Evolutionary conservation across 2,113 vertebrate species (phyloP).

Genomic region (Solea solea): DNA sequence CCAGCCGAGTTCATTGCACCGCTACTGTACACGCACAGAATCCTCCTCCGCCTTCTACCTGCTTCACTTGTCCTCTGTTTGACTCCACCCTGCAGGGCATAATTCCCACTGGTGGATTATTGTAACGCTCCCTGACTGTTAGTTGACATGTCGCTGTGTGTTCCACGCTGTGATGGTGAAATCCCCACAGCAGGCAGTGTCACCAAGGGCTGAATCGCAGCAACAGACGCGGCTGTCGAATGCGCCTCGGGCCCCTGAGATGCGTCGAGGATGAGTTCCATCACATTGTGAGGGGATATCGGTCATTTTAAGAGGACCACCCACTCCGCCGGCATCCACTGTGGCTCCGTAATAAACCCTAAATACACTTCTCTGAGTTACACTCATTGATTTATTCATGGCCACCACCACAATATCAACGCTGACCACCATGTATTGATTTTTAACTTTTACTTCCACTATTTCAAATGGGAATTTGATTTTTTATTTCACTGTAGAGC

Average conservation of each 20-base stretch:
- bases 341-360: too few relatives aligned
- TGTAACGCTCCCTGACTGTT: constrained; percentile 43
- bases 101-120: constrained; percentile 47
- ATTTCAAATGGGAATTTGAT: neutral
- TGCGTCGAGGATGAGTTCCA: too few relatives aligned
- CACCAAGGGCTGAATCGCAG: constrained; percentile 10
- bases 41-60: constrained; percentile 12
- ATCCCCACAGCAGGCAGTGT: constrained; percentile 15
- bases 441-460: neutral
- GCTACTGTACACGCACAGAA: too few relatives aligned
- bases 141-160: constrained; percentile 50
- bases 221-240: neutral
- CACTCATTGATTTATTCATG: neutral
- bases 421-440: neutral
- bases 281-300: too few relatives aligned
- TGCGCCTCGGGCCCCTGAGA: too few relatives aligned
- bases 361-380: too few relatives aligned
- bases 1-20: too few relatives aligned
- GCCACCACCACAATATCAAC: neutral
- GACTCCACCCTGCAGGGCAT: constrained; percentile 29
- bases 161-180: constrained; percentile 36
- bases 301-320: too few relatives aligned
- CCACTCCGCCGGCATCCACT: too few relatives aligned
- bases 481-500: neutral
- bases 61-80: constrained; percentile 12